Percentiles rank a stretch among this genome's conserved stretches.
These are phyloP conservation scores for Brachionus paranguensis DNA, from an alignment of 1,140 invertebrate genomes.

Conservation along the genomic window DNA sequence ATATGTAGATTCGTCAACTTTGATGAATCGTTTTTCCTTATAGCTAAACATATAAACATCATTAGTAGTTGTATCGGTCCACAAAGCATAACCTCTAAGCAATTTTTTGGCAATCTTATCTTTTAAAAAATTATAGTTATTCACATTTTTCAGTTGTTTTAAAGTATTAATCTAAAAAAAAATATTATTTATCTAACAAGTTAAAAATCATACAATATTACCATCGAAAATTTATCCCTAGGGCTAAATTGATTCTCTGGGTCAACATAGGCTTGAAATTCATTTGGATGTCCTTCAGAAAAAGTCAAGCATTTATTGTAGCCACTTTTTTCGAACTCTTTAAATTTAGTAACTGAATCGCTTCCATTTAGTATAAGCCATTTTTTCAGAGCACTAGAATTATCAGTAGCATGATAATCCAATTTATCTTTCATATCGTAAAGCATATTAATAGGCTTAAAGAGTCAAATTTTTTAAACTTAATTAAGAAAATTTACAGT, in stretches of 20 bases:
- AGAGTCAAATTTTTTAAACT: conserved; percentile 4
- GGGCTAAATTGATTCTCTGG: conserved; percentile 78
- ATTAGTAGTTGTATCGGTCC: conserved; percentile 94
- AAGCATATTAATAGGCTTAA: conserved; percentile 79
- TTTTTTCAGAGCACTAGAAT: conserved; percentile 68
- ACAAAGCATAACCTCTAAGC: conserved; percentile 82
- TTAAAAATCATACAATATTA: conserved; percentile 49
- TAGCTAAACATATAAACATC: conserved; percentile 83
- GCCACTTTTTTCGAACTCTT: conserved; percentile 65
- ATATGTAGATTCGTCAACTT: conserved; percentile 74
- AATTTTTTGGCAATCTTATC: conserved; percentile 71
- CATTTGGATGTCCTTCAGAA: conserved; percentile 76
- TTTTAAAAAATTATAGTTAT: conserved; percentile 85
- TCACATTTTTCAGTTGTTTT: conserved; percentile 86
- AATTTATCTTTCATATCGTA: conserved; percentile 70
- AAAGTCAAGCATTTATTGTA: conserved; percentile 63
- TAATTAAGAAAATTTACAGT: background rate
- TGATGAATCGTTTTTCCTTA: conserved; percentile 71
- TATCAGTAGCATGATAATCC: conserved; percentile 61
- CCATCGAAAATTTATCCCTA: conserved; percentile 86
- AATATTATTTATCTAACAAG: conserved; percentile 8
- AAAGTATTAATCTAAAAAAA: conserved; percentile 74
- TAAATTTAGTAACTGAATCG: conserved; percentile 73
- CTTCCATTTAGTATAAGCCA: conserved; percentile 83
- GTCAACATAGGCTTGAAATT: conserved; percentile 88